These are phyloP conservation scores for Conchocele bisecta DNA, from an alignment of 2,888 invertebrate genomes.

Conservation along the genomic window DNA sequence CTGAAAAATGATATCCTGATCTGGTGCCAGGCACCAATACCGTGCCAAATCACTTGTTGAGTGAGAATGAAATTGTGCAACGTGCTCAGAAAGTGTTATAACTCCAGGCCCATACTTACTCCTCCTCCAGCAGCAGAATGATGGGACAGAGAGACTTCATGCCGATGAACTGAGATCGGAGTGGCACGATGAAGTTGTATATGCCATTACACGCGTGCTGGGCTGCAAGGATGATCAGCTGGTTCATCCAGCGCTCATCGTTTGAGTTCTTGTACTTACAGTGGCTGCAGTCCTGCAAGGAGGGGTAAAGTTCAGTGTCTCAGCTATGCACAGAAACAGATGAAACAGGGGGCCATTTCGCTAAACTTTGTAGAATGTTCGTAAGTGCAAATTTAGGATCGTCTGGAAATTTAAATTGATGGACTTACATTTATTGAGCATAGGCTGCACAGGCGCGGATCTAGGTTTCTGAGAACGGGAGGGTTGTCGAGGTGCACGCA, in stretches of 20 bases:
- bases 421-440: no score
- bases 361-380: background rate
- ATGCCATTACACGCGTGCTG: conserved; percentile 98
- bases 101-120: no score
- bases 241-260: conserved; percentile 97
- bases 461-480: no score
- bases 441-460: no score
- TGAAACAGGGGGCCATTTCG: background rate
- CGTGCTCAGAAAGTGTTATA: no score
- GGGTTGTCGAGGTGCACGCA: no score
- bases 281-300: conserved; percentile 92
- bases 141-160: conserved; percentile 98
- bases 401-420: no score
- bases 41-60: no score
- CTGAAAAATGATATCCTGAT: no score
- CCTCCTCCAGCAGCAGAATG: conserved; percentile 94
- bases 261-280: conserved; percentile 96
- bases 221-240: conserved; percentile 97
- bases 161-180: conserved; percentile 96
- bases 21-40: no score
- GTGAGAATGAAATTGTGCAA: no score
- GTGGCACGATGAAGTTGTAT: conserved; percentile 98
- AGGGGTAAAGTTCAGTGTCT: background rate
- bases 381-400: background rate
- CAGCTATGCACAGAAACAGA: background rate